phyloP scores from a whole-genome alignment of 1,140 invertebrate genomes.

The Drosophila takahashii region DNA sequence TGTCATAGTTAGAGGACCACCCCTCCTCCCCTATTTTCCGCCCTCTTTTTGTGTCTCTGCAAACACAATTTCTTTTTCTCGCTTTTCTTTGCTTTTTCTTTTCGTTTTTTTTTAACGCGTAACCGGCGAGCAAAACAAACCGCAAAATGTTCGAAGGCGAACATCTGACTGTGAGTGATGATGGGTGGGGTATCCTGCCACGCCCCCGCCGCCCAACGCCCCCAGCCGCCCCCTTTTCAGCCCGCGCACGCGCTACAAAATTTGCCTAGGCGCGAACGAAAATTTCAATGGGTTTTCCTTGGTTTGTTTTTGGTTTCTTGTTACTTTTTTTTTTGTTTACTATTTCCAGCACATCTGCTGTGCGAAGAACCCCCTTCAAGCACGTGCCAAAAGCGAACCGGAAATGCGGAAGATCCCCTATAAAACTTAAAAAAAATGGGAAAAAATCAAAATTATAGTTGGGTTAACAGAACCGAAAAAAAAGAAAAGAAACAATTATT shows the following conservation, averaged over 20 bases:
- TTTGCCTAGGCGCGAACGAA: constrained; percentile 49
- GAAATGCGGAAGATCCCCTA: constrained; percentile 46
- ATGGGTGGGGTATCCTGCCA: constrained; percentile 40
- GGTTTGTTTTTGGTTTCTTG: constrained; percentile 14
- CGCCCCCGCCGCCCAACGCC: constrained; percentile 5
- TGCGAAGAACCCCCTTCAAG: constrained; percentile 15
- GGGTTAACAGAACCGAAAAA: no score
- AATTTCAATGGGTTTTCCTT: constrained; percentile 57
- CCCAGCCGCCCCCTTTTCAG: neutral
- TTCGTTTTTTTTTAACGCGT: constrained; percentile 40
- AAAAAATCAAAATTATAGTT: constrained; percentile 3
- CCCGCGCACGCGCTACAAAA: constrained; percentile 51
- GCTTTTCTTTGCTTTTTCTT: constrained; percentile 15
- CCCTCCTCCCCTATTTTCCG: neutral
- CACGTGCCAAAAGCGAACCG: constrained; percentile 55
- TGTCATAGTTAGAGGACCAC: constrained; percentile 42
- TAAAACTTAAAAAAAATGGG: neutral
- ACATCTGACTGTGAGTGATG: constrained; percentile 57
- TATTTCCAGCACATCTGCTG: constrained; percentile 13
- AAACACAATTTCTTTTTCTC: constrained; percentile 37
- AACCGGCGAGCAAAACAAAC: constrained; percentile 75
- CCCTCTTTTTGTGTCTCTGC: constrained; percentile 14
- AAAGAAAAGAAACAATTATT: constrained; percentile 26
- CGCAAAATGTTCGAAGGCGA: constrained; percentile 65
- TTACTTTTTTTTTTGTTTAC: constrained; percentile 6